A percentile compares a stretch with the other conserved stretches of the same genome.
These are phyloP conservation scores for Nomada hirtipes DNA, from an alignment of 2,888 invertebrate species.

Conservation along the genomic window DNA sequence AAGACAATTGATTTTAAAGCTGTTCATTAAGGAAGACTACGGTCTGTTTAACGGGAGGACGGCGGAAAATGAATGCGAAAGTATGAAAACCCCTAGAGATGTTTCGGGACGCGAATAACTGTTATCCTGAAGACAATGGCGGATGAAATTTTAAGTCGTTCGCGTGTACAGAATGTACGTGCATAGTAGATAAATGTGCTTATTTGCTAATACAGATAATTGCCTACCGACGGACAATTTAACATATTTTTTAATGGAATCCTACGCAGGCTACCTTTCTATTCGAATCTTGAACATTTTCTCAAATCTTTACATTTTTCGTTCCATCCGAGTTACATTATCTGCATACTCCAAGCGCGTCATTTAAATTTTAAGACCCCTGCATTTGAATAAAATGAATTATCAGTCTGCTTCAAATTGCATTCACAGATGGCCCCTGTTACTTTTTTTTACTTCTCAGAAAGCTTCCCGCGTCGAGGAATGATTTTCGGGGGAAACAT, in stretches of 20 bases:
- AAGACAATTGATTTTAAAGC: no score
- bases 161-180: conserved; percentile 11
- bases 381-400: no score
- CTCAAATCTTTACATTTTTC: no score
- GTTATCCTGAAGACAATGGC: conserved; percentile 19
- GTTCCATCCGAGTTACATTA: no score
- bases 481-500: conserved; percentile 24
- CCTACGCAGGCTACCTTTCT: not conserved
- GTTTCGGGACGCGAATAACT: conserved; percentile 13
- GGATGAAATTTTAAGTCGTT: conserved; percentile 26
- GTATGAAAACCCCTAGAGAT: not conserved
- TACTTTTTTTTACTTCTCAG: conserved; percentile 1
- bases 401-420: not conserved
- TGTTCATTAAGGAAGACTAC: no score
- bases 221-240: not conserved
- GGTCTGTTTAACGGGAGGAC: not conserved
- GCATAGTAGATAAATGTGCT: conserved; percentile 1
- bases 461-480: conserved; percentile 19
- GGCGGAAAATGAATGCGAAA: not conserved
- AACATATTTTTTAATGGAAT: not conserved
- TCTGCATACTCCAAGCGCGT: no score
- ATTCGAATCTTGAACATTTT: no score
- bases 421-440: not conserved
- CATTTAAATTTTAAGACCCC: no score
- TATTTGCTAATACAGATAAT: conserved; percentile 3